Evolutionary conservation across 2,113 vertebrate genomes (phyloP), one percentile per base, ranked within the genome.

Genomic region (Ardeotis arabs): DNA sequence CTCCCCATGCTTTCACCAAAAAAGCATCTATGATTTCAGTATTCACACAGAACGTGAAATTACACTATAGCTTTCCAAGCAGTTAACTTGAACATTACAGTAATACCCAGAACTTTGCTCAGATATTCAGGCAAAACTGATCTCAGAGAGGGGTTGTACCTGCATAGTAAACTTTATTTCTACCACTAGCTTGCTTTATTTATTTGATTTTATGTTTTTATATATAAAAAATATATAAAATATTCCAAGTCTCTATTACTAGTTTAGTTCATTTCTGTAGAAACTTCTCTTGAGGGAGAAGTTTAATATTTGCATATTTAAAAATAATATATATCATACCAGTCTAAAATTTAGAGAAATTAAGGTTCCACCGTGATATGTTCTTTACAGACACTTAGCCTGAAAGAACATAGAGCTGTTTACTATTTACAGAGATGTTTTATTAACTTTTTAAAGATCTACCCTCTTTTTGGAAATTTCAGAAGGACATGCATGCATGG

Each of bases 1-100:
- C 75, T 23, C 17, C 22, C 14, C 15, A 49, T 23, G 33, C 5
- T 49, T 6, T 45, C 11, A 56, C 14, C 0, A 0, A 58, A 79
- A 79, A 56, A 60, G 1, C 4, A 24, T 41, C 47, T 87, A 12
- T 55, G 75, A 66, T 59, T 92, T 86, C 73, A 70, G 14, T 50
- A 63, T 69, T 84, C n/a, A 44, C 35, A 39, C 5, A 70, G n/a
- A 83, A 84, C 22, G 44, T 37, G 10, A 33, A 83, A 66, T 63
- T 67, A 59, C 44, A 20, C 0, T 1, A 84, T 4, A 68, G 4
- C 3, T 6, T 89, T 70, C 63, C 64, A 52, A 78, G 6, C 5
- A 75, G 25, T 67, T 69, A 69, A 20, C 23, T 86, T 47, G 28
- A 89, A 80, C 16, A 10, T 52, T 70, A 22, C 10, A 62, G 20